These are phyloP conservation scores for Brachynemurus nebulosus DNA, from an alignment of 2,888 invertebrate species.

Conservation along the genomic window DNA sequence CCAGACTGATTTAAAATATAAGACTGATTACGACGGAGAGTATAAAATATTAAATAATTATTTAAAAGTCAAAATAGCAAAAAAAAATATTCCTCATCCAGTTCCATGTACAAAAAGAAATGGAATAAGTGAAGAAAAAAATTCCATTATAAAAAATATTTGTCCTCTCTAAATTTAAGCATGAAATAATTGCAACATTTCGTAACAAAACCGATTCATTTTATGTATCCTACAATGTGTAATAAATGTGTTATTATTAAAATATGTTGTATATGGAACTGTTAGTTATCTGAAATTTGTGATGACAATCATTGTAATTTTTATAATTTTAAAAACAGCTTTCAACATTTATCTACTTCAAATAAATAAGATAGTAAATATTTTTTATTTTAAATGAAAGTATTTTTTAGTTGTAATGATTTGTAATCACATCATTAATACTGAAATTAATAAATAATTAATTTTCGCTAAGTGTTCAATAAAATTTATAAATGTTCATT, in stretches of 20 bases:
- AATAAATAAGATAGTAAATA: background rate
- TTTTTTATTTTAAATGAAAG: background rate
- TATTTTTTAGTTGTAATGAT: too few species aligned
- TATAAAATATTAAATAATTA: conserved; percentile 4
- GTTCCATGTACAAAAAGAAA: background rate
- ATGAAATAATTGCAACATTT: background rate
- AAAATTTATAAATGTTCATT: background rate
- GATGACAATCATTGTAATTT: background rate
- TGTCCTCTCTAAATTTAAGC: background rate
- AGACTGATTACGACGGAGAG: too few species aligned
- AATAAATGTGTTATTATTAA: background rate
- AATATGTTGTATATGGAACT: background rate
- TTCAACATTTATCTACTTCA: background rate
- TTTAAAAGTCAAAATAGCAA: background rate
- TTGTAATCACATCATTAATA: too few species aligned
- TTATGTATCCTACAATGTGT: too few species aligned
- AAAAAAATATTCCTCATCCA: background rate
- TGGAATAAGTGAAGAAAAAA: conserved; percentile 1
- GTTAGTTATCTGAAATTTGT: too few species aligned
- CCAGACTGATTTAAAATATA: too few species aligned
- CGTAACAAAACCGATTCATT: too few species aligned
- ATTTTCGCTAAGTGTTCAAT: too few species aligned
- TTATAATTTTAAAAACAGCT: background rate
- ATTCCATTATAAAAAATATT: conserved; percentile 2
- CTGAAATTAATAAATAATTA: too few species aligned